Evolutionary conservation across 35 echinoderm and acorn worm genomes (phyloP).

Genomic region (Ophioderma brevispina): DNA sequence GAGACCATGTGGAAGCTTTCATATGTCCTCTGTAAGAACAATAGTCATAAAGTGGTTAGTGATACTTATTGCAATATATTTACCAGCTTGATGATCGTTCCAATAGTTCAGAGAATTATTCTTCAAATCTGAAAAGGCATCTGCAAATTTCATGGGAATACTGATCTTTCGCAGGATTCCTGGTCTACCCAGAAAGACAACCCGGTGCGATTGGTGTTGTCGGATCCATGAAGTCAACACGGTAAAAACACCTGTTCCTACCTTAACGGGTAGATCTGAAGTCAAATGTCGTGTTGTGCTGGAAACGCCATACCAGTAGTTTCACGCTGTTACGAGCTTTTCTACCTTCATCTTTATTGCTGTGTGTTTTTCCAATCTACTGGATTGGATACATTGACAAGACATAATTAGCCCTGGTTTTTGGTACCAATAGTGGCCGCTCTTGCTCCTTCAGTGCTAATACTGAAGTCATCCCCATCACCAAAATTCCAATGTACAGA

Average conservation of each 20-base stretch:
- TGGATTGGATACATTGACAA: constrained; percentile 25
- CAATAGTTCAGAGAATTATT: neutral
- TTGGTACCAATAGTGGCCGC: constrained; percentile 9
- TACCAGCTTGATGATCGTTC: neutral
- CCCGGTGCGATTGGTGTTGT: neutral
- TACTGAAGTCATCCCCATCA: neutral
- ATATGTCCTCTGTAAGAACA: neutral
- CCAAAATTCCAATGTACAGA: constrained; percentile 22
- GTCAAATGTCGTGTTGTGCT: constrained; percentile 12
- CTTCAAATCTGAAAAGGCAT: neutral
- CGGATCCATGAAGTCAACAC: constrained; percentile 27
- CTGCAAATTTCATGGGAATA: neutral
- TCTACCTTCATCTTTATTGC: neutral
- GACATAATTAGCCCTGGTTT: neutral
- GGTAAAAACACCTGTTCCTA: constrained; percentile 53
- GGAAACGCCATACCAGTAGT: neutral
- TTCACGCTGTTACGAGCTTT: neutral
- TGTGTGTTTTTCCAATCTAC: neutral
- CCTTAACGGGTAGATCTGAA: neutral
- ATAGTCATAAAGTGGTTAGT: constrained; percentile 8
- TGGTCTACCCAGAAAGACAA: constrained; percentile 5
- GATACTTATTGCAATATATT: neutral
- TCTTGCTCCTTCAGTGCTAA: neutral
- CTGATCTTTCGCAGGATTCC: neutral
- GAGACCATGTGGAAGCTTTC: constrained; percentile 12